Base-by-base conservation (phyloP, 2,888 invertebrate genomes). In the Gerris lacustris region DNA sequence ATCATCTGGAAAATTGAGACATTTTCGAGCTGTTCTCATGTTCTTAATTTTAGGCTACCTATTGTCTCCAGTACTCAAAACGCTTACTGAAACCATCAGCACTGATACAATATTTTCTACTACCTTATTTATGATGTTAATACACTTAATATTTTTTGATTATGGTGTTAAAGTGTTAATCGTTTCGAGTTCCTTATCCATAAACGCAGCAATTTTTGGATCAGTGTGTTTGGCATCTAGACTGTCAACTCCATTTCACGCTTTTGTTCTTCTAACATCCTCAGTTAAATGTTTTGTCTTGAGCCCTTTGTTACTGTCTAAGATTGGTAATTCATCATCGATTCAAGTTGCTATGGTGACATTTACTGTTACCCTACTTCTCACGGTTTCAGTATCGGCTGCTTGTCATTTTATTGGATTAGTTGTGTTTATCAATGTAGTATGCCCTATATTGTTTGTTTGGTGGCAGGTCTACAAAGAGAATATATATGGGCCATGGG, bases 401-500 rank as follows among this genome's bases (percentile, higher is more conserved):
- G 64, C 64, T 7, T 31, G 17, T 31, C 17, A 88, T 73, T 91
- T 90, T 79, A 76, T 87, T 6, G 77, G 83, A 6, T 80, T 85
- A 64, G 82, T 88, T 7, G 73, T 86, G 9, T 85, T 91, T 77
- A 82, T 92, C 62, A 89, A 88, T 78, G 78, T 89, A 9, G 81
- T 89, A 68, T 92, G 90, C 78, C 94, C 94, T 0, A 79, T 85
- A 5, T 84, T 88, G 79, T 94, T 92, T 81, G 86, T 91, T 0
- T 82, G 81, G 69, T 90, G 89, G 83, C 91, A 92, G 78, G 86
- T 83, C 62, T 88, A 88, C 79, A 94, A 94, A 78, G 88, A 91
- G 77, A 97, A 96, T 80, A 96, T 96, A 74, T 91, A 96, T 80
- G 97, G 97, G 0, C 97, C 97, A 0, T 98, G 97, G 97, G 97